Base-by-base conservation (phyloP, 2,797 vertebrate genomes). In the Microctenopoma lineatum region DNA sequence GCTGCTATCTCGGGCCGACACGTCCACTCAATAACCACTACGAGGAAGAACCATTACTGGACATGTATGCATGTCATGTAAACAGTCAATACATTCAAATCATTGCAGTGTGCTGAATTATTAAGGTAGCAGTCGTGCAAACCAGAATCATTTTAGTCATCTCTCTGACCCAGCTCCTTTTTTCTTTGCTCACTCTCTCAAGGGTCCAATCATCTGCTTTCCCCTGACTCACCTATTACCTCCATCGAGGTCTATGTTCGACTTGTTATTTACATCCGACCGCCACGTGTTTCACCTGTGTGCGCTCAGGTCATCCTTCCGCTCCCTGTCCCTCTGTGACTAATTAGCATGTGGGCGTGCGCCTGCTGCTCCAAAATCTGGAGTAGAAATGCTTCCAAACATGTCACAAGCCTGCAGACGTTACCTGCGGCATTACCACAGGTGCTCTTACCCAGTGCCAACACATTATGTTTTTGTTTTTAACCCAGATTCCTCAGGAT, bases 361-460 rank as follows among this genome's bases (percentile, higher is more conserved):
- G 52, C 84, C 80, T 83, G 72, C 78, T 84, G 80, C 77, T 89
- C 53, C 38, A 2, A 80, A 77, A 78, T 77, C 83, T 80, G 75
- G 72, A 68, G 57, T 4, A 51, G 58, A 57, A 65, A 36, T 39
- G 0, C 14, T 55, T 73, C 69, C 46, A 70, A 77, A 71, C 52
- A 18, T 12, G 32, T 39, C 55, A 44, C 42, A 46, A 44, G 61
- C 18, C 65, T 42, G 50, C 64, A 69, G 68, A 64, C 42, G 3
- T 26, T 68, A 72, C 83, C 79, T 80, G 73, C 39, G 3, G 67
- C 15, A 21, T 12, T 6, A 69, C 63, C 50, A 41, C 80, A 73
- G 84, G 75, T 76, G 67, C 63, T 77, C 67, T 42, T 26, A 21
- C 59, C 14, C 26, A 21, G 26, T 3, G 11, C 15, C 52, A 32